Evolutionary conservation across 1,140 invertebrate species (phyloP).

Genomic region (Sipha flava): DNA sequence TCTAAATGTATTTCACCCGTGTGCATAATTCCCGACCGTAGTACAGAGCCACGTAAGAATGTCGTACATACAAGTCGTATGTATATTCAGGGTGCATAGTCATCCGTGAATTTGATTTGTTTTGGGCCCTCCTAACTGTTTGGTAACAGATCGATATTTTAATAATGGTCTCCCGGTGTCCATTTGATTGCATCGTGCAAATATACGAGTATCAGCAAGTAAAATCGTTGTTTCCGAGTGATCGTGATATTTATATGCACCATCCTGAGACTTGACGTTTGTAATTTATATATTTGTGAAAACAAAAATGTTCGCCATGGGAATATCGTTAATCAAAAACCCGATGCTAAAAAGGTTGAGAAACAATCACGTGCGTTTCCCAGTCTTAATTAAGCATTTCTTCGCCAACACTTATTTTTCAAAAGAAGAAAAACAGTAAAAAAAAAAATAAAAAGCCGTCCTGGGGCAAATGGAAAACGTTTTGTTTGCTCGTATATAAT

Average conservation of each 20-base stretch:
- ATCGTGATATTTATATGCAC: background rate
- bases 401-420: background rate
- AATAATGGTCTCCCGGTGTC: too few species aligned
- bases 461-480: background rate
- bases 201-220: background rate
- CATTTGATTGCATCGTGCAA: background rate
- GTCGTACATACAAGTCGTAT: too few species aligned
- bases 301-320: background rate
- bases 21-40: too few species aligned
- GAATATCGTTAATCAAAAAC: background rate
- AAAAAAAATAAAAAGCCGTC: background rate
- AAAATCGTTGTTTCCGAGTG: background rate
- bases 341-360: background rate
- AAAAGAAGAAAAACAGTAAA: background rate
- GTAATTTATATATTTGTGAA: background rate
- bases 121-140: too few species aligned
- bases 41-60: too few species aligned
- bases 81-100: too few species aligned
- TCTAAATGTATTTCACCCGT: too few species aligned
- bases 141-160: too few species aligned
- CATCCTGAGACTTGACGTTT: background rate
- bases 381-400: background rate
- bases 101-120: too few species aligned
- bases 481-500: background rate
- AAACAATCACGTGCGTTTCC: slow-evolving; percentile 1